phyloP scores from a whole-genome alignment of 2,888 invertebrate species.

The Rhaphigaster nebulosa region DNA sequence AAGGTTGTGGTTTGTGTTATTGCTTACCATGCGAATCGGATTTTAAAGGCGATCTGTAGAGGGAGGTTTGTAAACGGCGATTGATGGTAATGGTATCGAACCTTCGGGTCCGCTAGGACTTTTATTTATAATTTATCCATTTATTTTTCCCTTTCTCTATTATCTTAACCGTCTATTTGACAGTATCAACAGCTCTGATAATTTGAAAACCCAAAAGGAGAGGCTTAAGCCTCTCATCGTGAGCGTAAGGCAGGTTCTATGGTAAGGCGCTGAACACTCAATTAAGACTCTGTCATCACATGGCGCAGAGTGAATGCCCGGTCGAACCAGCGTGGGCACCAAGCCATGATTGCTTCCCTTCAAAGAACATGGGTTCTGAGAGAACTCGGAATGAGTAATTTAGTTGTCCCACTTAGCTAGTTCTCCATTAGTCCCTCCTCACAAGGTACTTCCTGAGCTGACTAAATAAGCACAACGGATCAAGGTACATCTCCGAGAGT shows the following conservation, averaged over 20 bases:
- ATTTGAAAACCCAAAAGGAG: background rate
- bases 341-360: background rate
- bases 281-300: background rate
- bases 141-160: background rate
- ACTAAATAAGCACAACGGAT: background rate
- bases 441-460: background rate
- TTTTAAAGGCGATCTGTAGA: too few relatives aligned
- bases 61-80: too few relatives aligned
- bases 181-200: background rate
- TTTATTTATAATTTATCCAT: too few relatives aligned
- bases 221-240: background rate
- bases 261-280: background rate
- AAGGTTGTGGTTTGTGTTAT: too few relatives aligned
- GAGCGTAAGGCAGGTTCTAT: background rate
- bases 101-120: background rate
- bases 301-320: background rate
- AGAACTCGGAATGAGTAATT: conserved; percentile 12
- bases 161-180: background rate
- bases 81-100: too few relatives aligned
- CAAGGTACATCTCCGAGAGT: background rate
- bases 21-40: too few relatives aligned
- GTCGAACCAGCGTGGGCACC: background rate
- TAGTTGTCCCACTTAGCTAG: background rate
- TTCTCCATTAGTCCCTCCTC: background rate
- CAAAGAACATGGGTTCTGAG: background rate